Conservation (phyloP, 1,140 invertebrate genomes). For the Sminthurinus signatus region DNA sequence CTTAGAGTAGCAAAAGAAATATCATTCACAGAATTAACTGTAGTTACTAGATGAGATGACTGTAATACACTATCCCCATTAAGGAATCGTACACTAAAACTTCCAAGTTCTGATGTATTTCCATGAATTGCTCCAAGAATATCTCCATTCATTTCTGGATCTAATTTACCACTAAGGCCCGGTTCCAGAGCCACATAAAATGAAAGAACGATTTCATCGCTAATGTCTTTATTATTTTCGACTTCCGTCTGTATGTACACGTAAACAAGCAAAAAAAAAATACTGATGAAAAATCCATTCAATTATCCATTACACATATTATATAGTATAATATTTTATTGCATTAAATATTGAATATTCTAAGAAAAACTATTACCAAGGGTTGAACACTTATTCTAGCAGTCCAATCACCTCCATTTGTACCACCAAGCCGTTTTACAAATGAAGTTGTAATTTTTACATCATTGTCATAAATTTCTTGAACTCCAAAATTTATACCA, state of each 20-base stretch:
- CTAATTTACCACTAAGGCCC: conserved; percentile 56
- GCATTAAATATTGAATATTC: too few species aligned
- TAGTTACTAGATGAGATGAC: conserved; percentile 23
- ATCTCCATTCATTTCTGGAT: conserved; percentile 52
- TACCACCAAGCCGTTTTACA: conserved; percentile 71
- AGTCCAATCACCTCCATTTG: conserved; percentile 87
- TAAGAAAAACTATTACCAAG: too few species aligned
- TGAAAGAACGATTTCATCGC: conserved; percentile 50
- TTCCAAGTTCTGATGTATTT: conserved; percentile 67
- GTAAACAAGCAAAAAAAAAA: not conserved
- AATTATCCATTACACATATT: not conserved
- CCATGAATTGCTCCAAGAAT: conserved; percentile 63
- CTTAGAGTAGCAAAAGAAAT: conserved; percentile 18
- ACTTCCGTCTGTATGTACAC: not conserved
- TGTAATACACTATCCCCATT: conserved; percentile 19
- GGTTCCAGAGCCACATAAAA: conserved; percentile 73
- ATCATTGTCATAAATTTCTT: conserved; percentile 76
- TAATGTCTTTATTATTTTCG: not conserved
- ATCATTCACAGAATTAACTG: conserved; percentile 31
- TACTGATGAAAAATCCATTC: too few species aligned
- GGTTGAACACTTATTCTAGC: conserved; percentile 65
- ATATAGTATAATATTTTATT: too few species aligned
- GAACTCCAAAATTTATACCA: conserved; percentile 82
- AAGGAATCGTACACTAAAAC: conserved; percentile 57
- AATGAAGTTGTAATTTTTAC: conserved; percentile 78